Conservation (phyloP, 2,888 invertebrate species). For the Timandra comae region DNA sequence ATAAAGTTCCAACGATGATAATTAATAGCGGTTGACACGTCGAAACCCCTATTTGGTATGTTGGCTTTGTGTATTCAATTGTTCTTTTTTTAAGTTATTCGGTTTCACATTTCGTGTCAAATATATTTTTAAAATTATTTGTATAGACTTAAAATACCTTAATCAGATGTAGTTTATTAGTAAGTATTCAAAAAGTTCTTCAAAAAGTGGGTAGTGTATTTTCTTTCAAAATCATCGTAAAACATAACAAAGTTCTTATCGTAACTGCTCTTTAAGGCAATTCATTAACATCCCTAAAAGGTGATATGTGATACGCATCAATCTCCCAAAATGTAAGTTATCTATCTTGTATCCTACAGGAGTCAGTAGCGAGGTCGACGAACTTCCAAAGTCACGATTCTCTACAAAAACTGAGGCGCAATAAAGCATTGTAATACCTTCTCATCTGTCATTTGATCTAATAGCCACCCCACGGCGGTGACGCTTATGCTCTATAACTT, state of each 20-base stretch:
- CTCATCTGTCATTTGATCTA: constrained; percentile 67
- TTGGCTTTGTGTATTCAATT: too few species aligned
- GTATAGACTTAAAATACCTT: too few species aligned
- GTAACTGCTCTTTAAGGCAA: constrained; percentile 28
- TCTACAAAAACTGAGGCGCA: constrained; percentile 46
- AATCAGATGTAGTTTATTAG: too few species aligned
- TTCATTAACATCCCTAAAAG: constrained; percentile 38
- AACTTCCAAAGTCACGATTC: constrained; percentile 57
- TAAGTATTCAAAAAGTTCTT: too few species aligned
- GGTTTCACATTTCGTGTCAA: too few species aligned
- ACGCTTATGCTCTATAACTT: constrained; percentile 56
- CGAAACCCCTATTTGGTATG: too few species aligned
- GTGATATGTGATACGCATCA: constrained; percentile 46
- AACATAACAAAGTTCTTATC: constrained; percentile 21
- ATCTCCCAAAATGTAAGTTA: constrained; percentile 33
- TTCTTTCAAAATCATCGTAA: too few species aligned
- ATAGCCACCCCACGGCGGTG: constrained; percentile 44
- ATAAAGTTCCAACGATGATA: too few species aligned
- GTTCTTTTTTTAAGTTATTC: too few species aligned
- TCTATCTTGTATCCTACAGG: constrained; percentile 37
- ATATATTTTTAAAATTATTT: too few species aligned
- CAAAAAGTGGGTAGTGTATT: too few species aligned
- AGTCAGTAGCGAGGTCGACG: constrained; percentile 56
- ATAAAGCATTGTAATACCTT: constrained; percentile 61
- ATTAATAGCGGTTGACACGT: too few species aligned